Conservation (phyloP, 2,888 invertebrate species). For the Pristionchus maxplancki region DNA sequence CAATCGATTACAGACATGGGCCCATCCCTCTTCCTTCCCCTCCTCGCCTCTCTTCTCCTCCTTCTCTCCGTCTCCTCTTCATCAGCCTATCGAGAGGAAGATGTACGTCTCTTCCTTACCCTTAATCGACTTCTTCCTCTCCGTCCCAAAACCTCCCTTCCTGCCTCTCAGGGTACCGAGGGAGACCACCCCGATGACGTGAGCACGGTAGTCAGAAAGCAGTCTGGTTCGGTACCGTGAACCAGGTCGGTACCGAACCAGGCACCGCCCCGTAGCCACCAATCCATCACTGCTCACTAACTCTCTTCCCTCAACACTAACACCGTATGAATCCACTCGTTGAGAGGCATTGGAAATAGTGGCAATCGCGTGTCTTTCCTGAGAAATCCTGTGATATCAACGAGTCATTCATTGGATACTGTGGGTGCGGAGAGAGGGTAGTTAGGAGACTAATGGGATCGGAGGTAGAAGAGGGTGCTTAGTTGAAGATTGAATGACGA, state of each 20-base stretch:
- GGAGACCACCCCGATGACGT: neutral
- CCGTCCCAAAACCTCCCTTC: slow-evolving; percentile 36
- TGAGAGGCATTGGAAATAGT: neutral
- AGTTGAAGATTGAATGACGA: neutral
- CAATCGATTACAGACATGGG: neutral
- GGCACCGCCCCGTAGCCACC: neutral
- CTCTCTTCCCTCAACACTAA: neutral
- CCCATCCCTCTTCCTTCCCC: neutral
- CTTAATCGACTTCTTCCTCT: slow-evolving; percentile 11
- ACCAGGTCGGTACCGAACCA: neutral
- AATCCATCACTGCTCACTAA: neutral
- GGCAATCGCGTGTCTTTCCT: neutral
- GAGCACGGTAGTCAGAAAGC: neutral
- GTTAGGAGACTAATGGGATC: neutral
- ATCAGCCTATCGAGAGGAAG: neutral
- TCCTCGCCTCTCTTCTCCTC: neutral
- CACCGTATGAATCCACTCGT: too few species aligned
- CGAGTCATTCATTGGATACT: neutral
- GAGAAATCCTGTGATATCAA: neutral
- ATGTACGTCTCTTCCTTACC: slow-evolving; percentile 44
- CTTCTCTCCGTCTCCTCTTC: neutral
- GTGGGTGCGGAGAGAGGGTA: neutral
- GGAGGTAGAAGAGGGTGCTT: neutral
- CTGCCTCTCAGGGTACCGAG: neutral
- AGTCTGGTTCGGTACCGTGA: neutral